phyloP scores from a whole-genome alignment of 2,113 vertebrate genomes.

The Tachycineta bicolor region DNA sequence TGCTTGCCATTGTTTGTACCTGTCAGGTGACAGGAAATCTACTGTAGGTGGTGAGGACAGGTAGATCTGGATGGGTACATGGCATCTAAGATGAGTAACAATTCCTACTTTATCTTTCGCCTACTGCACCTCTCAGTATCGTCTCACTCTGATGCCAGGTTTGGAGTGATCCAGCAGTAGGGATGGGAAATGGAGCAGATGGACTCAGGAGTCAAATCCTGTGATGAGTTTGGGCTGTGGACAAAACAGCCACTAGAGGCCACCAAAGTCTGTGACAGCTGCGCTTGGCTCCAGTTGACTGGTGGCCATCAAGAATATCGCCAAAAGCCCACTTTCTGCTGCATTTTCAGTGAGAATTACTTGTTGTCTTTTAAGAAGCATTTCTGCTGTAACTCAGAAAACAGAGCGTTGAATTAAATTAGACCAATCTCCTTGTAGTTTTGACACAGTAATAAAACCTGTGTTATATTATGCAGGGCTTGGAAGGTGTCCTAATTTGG shows the following conservation, averaged over 20 bases:
- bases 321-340: not conserved
- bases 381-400: not conserved
- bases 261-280: not conserved
- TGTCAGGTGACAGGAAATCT: not conserved
- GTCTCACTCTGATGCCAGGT: fast-evolving
- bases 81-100: too few species aligned
- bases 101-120: not conserved
- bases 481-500: not conserved
- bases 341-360: not conserved
- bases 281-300: not conserved
- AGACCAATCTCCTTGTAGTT: not conserved
- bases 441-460: not conserved
- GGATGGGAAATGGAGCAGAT: not conserved
- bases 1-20: not conserved
- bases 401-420: not conserved
- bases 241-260: constrained; percentile 32
- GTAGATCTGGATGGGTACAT: not conserved
- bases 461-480: not conserved
- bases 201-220: not conserved
- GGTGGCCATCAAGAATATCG: not conserved
- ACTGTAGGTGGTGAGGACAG: not conserved
- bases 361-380: not conserved
- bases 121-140: not conserved
- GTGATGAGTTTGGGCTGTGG: not conserved
- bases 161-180: not conserved